Evolutionary conservation across 2,888 invertebrate genomes (phyloP).

Genomic region (Malthinus flaveolus): DNA sequence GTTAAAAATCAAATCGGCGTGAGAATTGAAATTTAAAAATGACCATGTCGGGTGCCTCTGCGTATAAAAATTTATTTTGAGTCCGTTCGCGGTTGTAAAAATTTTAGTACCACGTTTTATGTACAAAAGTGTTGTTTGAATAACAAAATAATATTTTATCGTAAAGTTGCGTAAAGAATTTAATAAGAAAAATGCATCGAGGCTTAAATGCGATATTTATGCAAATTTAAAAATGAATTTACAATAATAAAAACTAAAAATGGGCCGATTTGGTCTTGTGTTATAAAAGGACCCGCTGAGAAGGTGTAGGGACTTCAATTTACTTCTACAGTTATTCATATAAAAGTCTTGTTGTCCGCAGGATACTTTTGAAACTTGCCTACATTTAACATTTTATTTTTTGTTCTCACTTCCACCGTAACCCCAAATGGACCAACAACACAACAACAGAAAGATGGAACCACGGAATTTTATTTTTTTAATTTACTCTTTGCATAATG

Average conservation of each 20-base stretch:
- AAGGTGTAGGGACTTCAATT: conserved; percentile 31
- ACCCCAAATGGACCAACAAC: no score
- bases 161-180: no score
- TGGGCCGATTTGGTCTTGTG: conserved; percentile 1
- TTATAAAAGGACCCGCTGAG: conserved; percentile 32
- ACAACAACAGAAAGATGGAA: no score
- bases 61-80: no score
- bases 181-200: no score
- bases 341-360: conserved; percentile 26
- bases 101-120: no score
- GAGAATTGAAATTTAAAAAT: no score
- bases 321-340: conserved; percentile 26
- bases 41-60: no score
- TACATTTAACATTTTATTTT: not conserved
- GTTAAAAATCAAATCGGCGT: no score
- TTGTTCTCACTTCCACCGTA: not conserved
- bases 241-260: not conserved
- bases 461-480: conserved; percentile 18
- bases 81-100: no score
- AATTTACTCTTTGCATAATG: conserved; percentile 33
- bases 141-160: no score
- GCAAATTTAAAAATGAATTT: not conserved
- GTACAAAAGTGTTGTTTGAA: no score
- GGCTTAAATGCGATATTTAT: conserved; percentile 1
- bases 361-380: conserved; percentile 20